Conservation (phyloP, 2,888 invertebrate genomes). For the Camponotus fellah region DNA sequence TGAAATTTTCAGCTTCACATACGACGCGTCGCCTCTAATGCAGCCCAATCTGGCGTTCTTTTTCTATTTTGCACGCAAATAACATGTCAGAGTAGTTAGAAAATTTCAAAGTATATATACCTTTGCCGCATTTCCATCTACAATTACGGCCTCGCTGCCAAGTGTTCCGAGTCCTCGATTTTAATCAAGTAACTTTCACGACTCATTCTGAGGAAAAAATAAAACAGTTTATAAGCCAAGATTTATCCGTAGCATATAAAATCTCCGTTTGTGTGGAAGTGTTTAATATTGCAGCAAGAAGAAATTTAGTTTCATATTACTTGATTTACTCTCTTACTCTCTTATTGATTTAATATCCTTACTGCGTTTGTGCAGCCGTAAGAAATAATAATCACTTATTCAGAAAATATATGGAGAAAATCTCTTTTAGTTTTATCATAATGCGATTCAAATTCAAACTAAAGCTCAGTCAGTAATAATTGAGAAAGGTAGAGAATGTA, state of each 20-base stretch:
- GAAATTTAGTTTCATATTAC: conserved; percentile 1
- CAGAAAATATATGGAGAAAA: neutral
- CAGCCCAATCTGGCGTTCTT: conserved; percentile 30
- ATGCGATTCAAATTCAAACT: neutral
- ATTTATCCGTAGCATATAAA: conserved; percentile 19
- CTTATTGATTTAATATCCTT: neutral
- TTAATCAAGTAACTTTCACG: conserved; percentile 64
- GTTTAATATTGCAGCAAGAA: conserved; percentile 40
- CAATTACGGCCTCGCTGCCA: conserved; percentile 45
- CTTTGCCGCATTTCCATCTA: conserved; percentile 22
- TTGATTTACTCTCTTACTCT: neutral
- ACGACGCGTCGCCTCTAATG: conserved; percentile 18
- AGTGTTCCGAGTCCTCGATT: conserved; percentile 53
- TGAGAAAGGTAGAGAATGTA: neutral
- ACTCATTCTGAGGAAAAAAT: conserved; percentile 3
- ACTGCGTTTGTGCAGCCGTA: neutral
- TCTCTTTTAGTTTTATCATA: neutral
- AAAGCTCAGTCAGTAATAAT: neutral
- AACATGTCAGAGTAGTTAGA: neutral
- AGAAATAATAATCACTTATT: neutral
- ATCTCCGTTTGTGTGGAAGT: neutral
- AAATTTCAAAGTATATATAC: conserved; percentile 44
- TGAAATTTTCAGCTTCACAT: conserved; percentile 9
- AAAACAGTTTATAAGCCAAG: conserved; percentile 34
- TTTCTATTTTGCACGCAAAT: conserved; percentile 47